Evolutionary conservation across 1,140 invertebrate species (phyloP).

Genomic region (Zaprionus ghesquierei): DNA sequence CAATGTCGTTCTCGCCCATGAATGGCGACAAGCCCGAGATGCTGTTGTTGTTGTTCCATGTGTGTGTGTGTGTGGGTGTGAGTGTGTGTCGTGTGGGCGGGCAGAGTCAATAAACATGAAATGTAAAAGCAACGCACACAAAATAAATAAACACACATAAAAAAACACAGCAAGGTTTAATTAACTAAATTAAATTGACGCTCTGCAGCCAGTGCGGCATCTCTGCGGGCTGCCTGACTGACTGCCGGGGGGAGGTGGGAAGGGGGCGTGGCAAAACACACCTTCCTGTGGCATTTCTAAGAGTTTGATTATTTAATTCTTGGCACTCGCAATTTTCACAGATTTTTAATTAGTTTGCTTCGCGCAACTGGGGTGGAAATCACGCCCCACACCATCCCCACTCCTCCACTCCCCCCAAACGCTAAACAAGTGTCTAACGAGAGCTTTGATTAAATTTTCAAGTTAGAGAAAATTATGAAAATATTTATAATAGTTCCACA

Average conservation of each 20-base stretch:
- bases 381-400: neutral
- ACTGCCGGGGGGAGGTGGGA: neutral
- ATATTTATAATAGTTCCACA: neutral
- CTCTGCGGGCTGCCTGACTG: neutral
- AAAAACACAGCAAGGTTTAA: constrained; percentile 57
- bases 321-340: constrained; percentile 38
- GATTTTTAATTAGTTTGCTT: constrained; percentile 70
- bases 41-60: constrained; percentile 84
- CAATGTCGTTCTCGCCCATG: constrained; percentile 98
- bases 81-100: constrained; percentile 15
- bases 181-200: constrained; percentile 77
- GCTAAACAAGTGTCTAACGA: no score
- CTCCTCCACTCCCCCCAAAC: neutral
- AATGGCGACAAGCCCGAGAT: constrained; percentile 98
- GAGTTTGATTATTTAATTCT: constrained; percentile 68
- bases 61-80: constrained; percentile 16
- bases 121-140: constrained; percentile 69
- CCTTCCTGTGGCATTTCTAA: constrained; percentile 19
- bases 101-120: constrained; percentile 76
- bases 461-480: constrained; percentile 6
- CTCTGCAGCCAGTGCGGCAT: neutral
- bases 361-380: neutral
- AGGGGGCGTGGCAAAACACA: constrained; percentile 4
- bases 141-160: constrained; percentile 72
- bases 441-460: constrained; percentile 37